phyloP scores from a whole-genome alignment of 2,888 invertebrate species.

The Hirudinaria manillensis region DNA sequence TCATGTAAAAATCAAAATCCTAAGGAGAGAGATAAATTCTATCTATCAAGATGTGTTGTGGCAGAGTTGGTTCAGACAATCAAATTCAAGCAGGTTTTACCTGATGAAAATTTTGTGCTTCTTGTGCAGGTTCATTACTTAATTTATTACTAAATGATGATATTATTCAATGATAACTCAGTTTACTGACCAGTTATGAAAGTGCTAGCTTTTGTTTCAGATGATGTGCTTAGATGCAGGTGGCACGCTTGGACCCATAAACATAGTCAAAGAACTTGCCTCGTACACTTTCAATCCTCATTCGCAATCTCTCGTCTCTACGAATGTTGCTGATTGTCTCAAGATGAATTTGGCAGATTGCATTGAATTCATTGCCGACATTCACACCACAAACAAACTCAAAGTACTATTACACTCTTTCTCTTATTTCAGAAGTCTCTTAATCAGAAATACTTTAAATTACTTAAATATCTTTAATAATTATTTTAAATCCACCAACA shows the following conservation, averaged over 20 bases:
- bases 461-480: background rate
- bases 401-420: slow-evolving; percentile 67
- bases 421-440: background rate
- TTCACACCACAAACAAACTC: slow-evolving; percentile 89
- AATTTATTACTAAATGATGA: too few species aligned
- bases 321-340: slow-evolving; percentile 89
- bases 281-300: slow-evolving; percentile 48
- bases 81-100: slow-evolving; percentile 86
- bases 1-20: background rate
- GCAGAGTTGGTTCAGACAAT: slow-evolving; percentile 90
- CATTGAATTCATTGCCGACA: slow-evolving; percentile 87
- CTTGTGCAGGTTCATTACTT: slow-evolving; percentile 69
- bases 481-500: too few species aligned
- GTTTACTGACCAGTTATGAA: background rate
- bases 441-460: background rate
- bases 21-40: slow-evolving; percentile 85
- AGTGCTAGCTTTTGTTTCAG: slow-evolving; percentile 4
- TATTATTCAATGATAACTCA: background rate
- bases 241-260: slow-evolving; percentile 63
- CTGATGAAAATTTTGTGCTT: slow-evolving; percentile 86
- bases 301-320: slow-evolving; percentile 56
- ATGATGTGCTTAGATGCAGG: slow-evolving; percentile 67
- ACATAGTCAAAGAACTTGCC: slow-evolving; percentile 49
- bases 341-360: slow-evolving; percentile 83
- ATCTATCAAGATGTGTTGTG: slow-evolving; percentile 81